Conservation (phyloP, 2,797 vertebrate species). For the Rachycentron canadum region DNA sequence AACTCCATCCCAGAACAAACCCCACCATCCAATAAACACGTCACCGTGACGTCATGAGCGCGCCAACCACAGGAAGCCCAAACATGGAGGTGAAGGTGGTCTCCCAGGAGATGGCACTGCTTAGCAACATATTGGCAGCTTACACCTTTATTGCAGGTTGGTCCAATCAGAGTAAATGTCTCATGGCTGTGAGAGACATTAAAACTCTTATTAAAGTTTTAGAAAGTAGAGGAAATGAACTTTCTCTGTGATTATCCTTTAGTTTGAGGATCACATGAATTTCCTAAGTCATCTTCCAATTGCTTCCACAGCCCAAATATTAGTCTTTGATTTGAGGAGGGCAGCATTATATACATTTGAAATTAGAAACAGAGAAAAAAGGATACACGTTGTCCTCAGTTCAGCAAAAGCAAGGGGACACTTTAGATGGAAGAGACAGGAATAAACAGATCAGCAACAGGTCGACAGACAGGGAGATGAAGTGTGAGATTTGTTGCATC, state of each 20-base stretch:
- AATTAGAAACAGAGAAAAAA: neutral
- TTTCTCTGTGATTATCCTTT: neutral
- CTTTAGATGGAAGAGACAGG: neutral
- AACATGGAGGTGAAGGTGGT: constrained; percentile 82
- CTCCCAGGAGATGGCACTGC: constrained; percentile 90
- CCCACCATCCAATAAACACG: constrained; percentile 11
- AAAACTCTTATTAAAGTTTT: neutral
- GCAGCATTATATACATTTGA: neutral
- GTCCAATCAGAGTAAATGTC: neutral
- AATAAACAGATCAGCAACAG: neutral
- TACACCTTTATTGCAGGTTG: constrained; percentile 93
- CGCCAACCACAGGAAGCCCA: constrained; percentile 64
- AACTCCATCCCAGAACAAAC: constrained; percentile 6
- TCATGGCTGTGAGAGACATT: neutral
- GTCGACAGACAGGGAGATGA: too few relatives aligned
- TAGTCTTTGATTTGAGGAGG: neutral
- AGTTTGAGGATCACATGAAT: neutral
- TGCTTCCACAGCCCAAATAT: neutral
- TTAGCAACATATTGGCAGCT: constrained; percentile 93
- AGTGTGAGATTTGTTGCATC: too few relatives aligned
- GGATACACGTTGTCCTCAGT: neutral
- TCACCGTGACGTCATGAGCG: constrained; percentile 70
- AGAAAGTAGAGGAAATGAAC: neutral
- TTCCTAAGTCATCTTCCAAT: neutral
- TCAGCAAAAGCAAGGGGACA: too few relatives aligned